Evolutionary conservation across 2,888 invertebrate genomes (phyloP), one percentile per base, ranked within the genome.

Genomic region (Pristionchus arcanus): DNA sequence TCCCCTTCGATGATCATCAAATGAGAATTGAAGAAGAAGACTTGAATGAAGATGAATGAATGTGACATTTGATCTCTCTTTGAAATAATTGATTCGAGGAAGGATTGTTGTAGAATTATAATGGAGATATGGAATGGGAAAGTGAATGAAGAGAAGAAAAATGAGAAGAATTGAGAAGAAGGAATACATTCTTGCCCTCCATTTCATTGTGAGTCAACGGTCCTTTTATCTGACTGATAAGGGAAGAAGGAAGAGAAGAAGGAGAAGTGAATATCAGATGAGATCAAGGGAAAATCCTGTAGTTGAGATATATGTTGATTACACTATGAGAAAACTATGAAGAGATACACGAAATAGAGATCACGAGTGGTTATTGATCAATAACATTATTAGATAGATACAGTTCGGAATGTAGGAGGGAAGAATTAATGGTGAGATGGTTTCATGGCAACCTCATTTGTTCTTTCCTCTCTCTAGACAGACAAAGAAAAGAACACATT

Each of bases 21-120:
- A 86, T 25, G 86, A 86, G 42, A 86, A 86, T 63, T 86, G 86
- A 21, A 85, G 85, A 34, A 59, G 59, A 19, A 68, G 68, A 42
- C 37, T 25, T 15, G 13, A 21, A 42, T 63, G 21, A 37, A 87
- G 13, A 19, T 87, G 87, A 68, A 42, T 28, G 71, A 87, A 68
- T 15, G 66, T 49, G 1, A 71, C 28, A 42, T 71, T 42, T 19
- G 28, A 63, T 63, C 37, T 28, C 21, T 25, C 34, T 19, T 34
- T 74, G 37, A 74, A 74, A 63, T 34, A 86, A 42, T 42, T 42
- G 31, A 53, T n/a, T 25, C n/a, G 87, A 86, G 37, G 25, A 37
- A 53, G 85, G 25, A 68, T 42, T 19, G 71, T 42, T 19, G 71
- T 25, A 25, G 34, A 55, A 66, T 19, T 59, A 66, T n/a, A 83